Evolutionary conservation across 2,888 invertebrate genomes (phyloP).

Genomic region (Boloria euphrosyne): DNA sequence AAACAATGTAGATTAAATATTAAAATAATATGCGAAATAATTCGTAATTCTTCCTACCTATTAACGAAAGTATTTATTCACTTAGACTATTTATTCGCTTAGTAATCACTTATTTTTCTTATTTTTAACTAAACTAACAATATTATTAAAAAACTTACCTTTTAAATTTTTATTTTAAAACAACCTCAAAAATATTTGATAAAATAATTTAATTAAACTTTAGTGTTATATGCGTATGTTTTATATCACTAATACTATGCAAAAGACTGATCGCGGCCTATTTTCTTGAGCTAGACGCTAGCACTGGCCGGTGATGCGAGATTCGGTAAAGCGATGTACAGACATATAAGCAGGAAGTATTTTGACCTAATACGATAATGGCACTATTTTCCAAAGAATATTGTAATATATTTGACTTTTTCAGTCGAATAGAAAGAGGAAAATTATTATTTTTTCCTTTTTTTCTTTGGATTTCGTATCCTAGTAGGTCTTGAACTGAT

Average conservation of each 20-base stretch:
- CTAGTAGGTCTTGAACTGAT: too few relatives aligned
- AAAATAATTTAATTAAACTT: not conserved
- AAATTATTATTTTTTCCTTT: too few relatives aligned
- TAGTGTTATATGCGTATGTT: not conserved
- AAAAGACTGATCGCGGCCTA: not conserved
- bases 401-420: too few relatives aligned
- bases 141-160: slow-evolving; percentile 6
- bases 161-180: not conserved
- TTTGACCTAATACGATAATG: not conserved
- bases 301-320: slow-evolving; percentile 8
- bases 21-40: too few relatives aligned
- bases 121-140: too few relatives aligned
- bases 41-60: too few relatives aligned
- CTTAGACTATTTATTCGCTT: too few relatives aligned
- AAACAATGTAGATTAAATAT: too few relatives aligned
- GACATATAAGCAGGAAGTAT: not conserved
- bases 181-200: not conserved
- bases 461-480: too few relatives aligned
- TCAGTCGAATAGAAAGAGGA: too few relatives aligned
- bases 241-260: not conserved
- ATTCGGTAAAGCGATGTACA: slow-evolving; percentile 9
- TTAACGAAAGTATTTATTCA: too few relatives aligned
- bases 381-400: not conserved
- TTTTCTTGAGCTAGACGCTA: slow-evolving; percentile 1
- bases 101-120: too few relatives aligned